phyloP scores from a whole-genome alignment of 2,113 vertebrate genomes.

The Bambusicola thoracicus region DNA sequence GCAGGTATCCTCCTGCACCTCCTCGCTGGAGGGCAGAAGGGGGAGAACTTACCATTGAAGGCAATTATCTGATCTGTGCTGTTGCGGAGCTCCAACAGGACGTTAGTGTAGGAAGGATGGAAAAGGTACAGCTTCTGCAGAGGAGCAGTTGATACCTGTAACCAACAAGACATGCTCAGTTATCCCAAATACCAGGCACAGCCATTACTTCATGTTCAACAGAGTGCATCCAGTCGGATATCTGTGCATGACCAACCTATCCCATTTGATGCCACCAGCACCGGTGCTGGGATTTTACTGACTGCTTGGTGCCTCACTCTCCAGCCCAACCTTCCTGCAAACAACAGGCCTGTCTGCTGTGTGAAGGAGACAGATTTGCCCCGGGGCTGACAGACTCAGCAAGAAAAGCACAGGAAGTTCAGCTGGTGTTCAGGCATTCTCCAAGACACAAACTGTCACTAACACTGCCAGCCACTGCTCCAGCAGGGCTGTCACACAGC shows the following conservation, averaged over 20 bases:
- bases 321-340: not conserved
- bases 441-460: not conserved
- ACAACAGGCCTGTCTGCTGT: not conserved
- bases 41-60: constrained; percentile 80
- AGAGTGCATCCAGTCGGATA: not conserved
- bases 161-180: not conserved
- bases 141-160: constrained; percentile 11
- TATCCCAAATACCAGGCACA: not conserved
- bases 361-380: not conserved
- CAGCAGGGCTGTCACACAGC: not conserved
- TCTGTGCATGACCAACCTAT: not conserved
- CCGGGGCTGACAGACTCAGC: not conserved
- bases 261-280: not conserved
- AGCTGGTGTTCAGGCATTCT: not conserved
- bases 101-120: constrained; percentile 80
- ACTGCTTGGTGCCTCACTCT: not conserved
- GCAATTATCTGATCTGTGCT: constrained; percentile 77
- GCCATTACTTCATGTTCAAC: accelerated
- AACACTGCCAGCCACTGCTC: not conserved
- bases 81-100: constrained; percentile 85
- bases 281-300: not conserved
- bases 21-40: not conserved
- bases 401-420: not conserved
- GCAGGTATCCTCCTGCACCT: not conserved
- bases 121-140: constrained; percentile 85